Base-by-base conservation (phyloP, 2,113 vertebrate species). In the Sylvia atricapilla region DNA sequence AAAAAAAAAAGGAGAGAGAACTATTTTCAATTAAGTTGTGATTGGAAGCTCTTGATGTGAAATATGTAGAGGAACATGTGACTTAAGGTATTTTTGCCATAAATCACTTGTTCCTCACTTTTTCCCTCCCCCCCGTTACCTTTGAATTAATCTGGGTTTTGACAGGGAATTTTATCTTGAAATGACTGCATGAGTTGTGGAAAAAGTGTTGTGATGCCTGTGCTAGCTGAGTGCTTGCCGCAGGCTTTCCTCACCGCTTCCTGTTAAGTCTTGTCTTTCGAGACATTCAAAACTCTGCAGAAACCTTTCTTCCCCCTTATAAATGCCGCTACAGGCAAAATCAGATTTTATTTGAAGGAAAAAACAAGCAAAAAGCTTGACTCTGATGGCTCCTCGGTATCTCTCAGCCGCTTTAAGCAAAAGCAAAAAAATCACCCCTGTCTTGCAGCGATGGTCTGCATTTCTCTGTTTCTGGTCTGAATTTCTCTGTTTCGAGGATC, bases 121-220 rank as follows among this genome's bases (percentile, higher is more conserved):
- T 46, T 13, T 3, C 9, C 21, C 46, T 2, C 31, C 18, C 21
- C 49, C 9, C 81, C 7, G 15, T 76, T 93, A 64, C 69, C 74
- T 87, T 86, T 43, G 50, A 91, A 87, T 97, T 74, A 74, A 88
- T 95, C 91, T 85, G 74, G 22, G 21, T 87, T 94, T 67, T 95
- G 77, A 80, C 87, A 87, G 74, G 91, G 93, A 91, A 95, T 93
- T 95, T 96, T 96, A 89, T 94, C 85, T 94, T 94, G 77, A 75
- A 92, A 83, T 20, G 80, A 33, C 81, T 91, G 80, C 53, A 2
- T 10, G 59, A 86, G 73, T 73, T 72, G 86, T 67, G 90, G 76
- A 87, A 92, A 63, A 68, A 89, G 86, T 74, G 90, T 87, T 92
- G 77, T 63, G 83, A 64, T 95, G 90, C 92, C 89, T 89, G 81